A percentile compares a stretch with the other conserved stretches of the same genome.
Evolutionary conservation across 2,888 invertebrate genomes (phyloP).

Genomic region (Netelia inedita): DNA sequence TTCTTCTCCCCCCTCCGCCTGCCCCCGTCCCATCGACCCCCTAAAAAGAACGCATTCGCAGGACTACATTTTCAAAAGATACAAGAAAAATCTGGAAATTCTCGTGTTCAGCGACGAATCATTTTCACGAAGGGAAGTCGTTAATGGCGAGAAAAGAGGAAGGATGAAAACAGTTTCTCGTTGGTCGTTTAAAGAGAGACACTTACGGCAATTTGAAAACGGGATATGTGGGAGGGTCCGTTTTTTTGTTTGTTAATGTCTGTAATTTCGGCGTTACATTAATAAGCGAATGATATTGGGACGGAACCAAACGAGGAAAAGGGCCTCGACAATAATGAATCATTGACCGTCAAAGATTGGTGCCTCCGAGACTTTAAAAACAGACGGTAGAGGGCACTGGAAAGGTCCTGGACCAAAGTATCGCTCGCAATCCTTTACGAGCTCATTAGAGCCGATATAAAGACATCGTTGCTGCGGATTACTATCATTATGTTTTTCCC

Average conservation of each 20-base stretch:
- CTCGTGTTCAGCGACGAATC: conserved; percentile 21
- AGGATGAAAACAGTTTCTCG: conserved; percentile 3
- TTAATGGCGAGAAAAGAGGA: conserved; percentile 37
- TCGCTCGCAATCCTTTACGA: conserved; percentile 26
- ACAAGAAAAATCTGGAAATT: conserved; percentile 28
- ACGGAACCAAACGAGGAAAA: neutral
- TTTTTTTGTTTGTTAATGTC: neutral
- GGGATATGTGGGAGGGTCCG: neutral
- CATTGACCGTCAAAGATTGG: neutral
- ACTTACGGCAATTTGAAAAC: neutral
- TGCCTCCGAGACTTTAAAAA: neutral
- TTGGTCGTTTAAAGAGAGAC: neutral
- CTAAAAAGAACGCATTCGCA: conserved; percentile 65
- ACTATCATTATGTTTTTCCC: conserved; percentile 58
- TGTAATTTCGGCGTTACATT: neutral
- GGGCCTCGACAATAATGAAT: neutral
- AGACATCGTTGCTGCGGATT: conserved; percentile 53
- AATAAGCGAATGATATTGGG: neutral
- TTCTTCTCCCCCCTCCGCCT: conserved; percentile 64
- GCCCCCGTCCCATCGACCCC: conserved; percentile 63
- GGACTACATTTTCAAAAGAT: conserved; percentile 55
- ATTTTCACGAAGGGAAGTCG: conserved; percentile 22
- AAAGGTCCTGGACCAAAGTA: neutral
- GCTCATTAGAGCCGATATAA: conserved; percentile 55
- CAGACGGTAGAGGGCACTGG: neutral